A percentile compares a stretch with the other conserved stretches of the same genome.
phyloP scores from a whole-genome alignment of 2,113 vertebrate species.

The Todiramphus chloris region DNA sequence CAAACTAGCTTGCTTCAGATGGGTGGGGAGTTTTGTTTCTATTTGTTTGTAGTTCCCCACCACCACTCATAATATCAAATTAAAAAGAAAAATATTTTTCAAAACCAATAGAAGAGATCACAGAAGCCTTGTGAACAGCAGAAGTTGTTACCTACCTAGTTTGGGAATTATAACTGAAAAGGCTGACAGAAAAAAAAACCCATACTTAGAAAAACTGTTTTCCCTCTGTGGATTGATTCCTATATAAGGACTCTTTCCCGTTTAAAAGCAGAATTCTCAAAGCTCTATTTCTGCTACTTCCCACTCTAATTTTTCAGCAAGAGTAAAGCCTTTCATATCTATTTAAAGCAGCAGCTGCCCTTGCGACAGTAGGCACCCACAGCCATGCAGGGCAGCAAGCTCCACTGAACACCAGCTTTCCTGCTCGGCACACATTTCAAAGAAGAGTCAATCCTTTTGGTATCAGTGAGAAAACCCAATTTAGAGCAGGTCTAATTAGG shows the following conservation, averaged over 20 bases:
- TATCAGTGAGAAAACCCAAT: neutral
- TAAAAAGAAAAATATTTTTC: neutral
- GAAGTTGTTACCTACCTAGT: neutral
- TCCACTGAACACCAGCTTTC: neutral
- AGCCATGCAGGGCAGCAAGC: neutral
- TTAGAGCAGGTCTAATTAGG: neutral
- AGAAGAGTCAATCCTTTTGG: neutral
- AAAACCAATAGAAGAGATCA: neutral
- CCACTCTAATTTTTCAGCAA: neutral
- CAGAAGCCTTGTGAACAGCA: neutral
- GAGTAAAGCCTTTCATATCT: neutral
- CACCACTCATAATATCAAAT: neutral
- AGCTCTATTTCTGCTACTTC: neutral
- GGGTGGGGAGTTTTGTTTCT: fast-evolving
- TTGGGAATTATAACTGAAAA: neutral
- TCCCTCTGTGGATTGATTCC: neutral
- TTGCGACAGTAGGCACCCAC: neutral
- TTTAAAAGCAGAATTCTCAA: neutral
- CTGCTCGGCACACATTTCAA: neutral
- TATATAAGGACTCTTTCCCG: neutral
- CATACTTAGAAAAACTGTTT: neutral
- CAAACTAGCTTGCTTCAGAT: neutral
- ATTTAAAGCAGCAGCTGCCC: neutral
- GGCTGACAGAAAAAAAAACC: no score
- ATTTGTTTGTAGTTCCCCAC: neutral